Evolutionary conservation across 1,140 invertebrate species (phyloP).

Genomic region (Dreissena rostriformis): DNA sequence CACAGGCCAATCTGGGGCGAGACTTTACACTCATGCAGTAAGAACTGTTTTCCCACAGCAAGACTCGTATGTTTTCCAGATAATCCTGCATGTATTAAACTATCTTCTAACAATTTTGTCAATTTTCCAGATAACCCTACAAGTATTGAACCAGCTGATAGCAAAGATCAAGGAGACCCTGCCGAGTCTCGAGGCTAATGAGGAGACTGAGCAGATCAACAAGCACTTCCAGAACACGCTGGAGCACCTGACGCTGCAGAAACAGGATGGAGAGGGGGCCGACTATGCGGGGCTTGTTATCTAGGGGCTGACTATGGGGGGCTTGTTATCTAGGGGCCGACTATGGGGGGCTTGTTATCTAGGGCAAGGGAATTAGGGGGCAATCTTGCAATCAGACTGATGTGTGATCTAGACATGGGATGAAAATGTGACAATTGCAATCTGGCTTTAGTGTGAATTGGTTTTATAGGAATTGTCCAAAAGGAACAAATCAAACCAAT

Average conservation of each 20-base stretch:
- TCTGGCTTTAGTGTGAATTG: no score
- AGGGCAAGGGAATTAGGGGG: background rate
- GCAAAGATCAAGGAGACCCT: slow-evolving; percentile 95
- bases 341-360: background rate
- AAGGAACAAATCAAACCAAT: no score
- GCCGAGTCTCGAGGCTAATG: slow-evolving; percentile 94
- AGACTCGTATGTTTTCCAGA: slow-evolving; percentile 65
- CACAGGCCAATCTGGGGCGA: no score
- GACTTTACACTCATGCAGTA: no score
- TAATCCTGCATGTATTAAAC: slow-evolving; percentile 88
- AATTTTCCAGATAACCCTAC: slow-evolving; percentile 85
- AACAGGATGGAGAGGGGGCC: slow-evolving; percentile 72
- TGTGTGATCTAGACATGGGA: no score
- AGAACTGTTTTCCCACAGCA: no score
- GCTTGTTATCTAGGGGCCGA: no score
- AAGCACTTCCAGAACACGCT: slow-evolving; percentile 90
- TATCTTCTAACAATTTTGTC: slow-evolving; percentile 89
- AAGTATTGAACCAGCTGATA: slow-evolving; percentile 93
- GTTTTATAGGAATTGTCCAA: no score
- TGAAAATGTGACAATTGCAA: no score
- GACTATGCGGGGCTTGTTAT: slow-evolving; percentile 66
- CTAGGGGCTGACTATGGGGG: no score
- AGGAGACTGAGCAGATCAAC: slow-evolving; percentile 97
- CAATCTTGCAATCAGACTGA: no score
- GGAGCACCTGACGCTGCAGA: slow-evolving; percentile 75